These are phyloP conservation scores for Xylocopa sonorina DNA, from an alignment of 1,140 invertebrate species.

Conservation along the genomic window DNA sequence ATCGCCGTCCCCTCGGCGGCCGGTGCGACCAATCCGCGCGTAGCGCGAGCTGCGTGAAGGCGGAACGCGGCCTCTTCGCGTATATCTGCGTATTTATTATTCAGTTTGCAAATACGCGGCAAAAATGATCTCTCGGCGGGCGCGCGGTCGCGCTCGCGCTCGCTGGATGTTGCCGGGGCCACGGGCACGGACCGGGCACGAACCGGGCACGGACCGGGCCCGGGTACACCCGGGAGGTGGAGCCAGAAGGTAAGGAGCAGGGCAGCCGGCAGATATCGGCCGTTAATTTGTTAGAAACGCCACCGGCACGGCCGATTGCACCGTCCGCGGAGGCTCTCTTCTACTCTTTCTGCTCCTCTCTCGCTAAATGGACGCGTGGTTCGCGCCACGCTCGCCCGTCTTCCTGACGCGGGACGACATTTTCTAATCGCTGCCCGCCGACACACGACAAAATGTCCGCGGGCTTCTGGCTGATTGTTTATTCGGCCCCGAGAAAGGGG, in stretches of 20 bases:
- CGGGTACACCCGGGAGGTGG: conserved; percentile 65
- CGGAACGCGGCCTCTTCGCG: conserved; percentile 80
- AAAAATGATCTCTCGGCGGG: conserved; percentile 81
- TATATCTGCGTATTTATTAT: conserved; percentile 81
- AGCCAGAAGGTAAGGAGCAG: conserved; percentile 71
- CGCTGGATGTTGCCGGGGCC: conserved; percentile 47
- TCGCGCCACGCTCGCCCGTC: conserved; percentile 1
- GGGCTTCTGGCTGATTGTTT: neutral
- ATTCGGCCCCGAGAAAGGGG: too few relatives aligned
- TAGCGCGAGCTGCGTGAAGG: conserved; percentile 80
- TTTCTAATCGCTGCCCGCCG: conserved; percentile 23
- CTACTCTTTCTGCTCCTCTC: neutral
- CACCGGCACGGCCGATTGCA: conserved; percentile 68
- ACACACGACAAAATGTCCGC: conserved; percentile 15
- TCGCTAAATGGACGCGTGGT: neutral
- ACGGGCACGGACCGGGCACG: too few relatives aligned
- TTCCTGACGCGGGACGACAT: neutral
- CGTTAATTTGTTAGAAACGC: conserved; percentile 80
- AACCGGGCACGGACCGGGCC: conserved; percentile 26
- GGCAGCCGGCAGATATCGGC: conserved; percentile 63
- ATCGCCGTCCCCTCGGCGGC: conserved; percentile 78
- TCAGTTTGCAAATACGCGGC: conserved; percentile 82
- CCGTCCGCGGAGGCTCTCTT: too few relatives aligned
- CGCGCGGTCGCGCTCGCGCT: too few relatives aligned
- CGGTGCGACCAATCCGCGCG: conserved; percentile 79